Evolutionary conservation across 2,113 vertebrate species (phyloP).

Genomic region (Haemorhous mexicanus): DNA sequence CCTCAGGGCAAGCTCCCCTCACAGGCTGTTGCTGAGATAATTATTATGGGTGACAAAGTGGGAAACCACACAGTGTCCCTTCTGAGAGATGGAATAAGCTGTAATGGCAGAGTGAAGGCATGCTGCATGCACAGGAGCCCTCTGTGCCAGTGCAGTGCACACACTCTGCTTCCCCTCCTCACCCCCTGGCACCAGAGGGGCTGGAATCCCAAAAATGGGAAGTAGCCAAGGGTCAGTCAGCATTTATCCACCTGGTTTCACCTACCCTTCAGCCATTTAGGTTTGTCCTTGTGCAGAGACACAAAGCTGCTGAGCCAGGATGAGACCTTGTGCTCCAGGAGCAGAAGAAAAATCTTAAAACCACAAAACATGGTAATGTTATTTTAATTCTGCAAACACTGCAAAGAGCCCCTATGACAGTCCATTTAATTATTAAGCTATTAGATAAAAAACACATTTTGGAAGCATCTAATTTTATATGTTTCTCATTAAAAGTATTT

Average conservation of each 20-base stretch:
- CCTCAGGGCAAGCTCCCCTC: neutral
- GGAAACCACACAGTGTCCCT: neutral
- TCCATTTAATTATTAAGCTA: neutral
- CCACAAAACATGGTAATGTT: neutral
- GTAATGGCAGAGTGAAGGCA: neutral
- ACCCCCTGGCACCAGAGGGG: rapidly evolving
- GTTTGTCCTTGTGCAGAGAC: neutral
- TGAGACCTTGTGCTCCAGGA: neutral
- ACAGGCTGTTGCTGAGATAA: neutral
- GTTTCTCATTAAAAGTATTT: neutral
- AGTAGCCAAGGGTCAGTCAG: neutral
- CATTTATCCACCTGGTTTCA: neutral
- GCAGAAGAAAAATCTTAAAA: neutral
- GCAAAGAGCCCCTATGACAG: neutral
- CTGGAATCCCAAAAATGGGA: neutral
- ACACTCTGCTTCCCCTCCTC: neutral
- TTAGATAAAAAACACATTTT: neutral
- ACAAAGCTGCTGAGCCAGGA: neutral
- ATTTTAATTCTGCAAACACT: neutral
- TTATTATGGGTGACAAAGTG: constrained; percentile 20
- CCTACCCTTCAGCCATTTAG: neutral
- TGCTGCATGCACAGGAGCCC: neutral
- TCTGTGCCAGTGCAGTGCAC: neutral
- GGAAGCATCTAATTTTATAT: neutral
- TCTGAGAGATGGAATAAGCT: neutral